These are phyloP conservation scores for Agapornis canus DNA, from an alignment of 2,797 vertebrate genomes.

Conservation along the genomic window DNA sequence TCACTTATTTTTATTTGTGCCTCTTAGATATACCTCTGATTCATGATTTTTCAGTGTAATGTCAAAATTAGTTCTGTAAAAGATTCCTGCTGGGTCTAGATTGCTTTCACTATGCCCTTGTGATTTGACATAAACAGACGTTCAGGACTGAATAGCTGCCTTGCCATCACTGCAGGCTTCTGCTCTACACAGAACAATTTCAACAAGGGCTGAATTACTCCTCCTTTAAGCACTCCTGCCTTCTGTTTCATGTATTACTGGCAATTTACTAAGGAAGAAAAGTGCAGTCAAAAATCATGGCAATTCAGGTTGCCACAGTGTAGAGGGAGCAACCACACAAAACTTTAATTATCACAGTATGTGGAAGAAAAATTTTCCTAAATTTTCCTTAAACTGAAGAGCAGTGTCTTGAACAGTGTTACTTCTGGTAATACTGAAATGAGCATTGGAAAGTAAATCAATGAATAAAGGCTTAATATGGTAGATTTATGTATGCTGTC, in stretches of 20 bases:
- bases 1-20: neutral
- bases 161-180: neutral
- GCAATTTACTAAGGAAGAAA: constrained; percentile 18
- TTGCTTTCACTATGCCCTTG: constrained; percentile 12
- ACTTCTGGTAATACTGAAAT: constrained; percentile 42
- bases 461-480: constrained; percentile 26
- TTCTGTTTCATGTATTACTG: neutral
- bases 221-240: neutral
- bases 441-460: constrained; percentile 60
- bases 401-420: neutral
- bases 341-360: constrained; percentile 4
- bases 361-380: constrained; percentile 25
- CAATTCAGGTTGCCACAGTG: constrained; percentile 4
- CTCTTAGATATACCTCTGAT: neutral
- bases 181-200: neutral
- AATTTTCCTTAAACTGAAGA: constrained; percentile 15
- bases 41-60: constrained; percentile 5
- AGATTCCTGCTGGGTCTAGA: neutral
- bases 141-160: constrained; percentile 6
- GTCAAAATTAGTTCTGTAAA: constrained; percentile 33
- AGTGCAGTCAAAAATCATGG: constrained; percentile 22
- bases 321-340: neutral
- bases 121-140: constrained; percentile 45
- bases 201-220: constrained; percentile 8
- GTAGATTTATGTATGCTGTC: constrained; percentile 59